A percentile compares a stretch with the other conserved stretches of the same genome.
phyloP scores from a whole-genome alignment of 2,888 invertebrate species.

The Zygothrica quintamaculata region DNA sequence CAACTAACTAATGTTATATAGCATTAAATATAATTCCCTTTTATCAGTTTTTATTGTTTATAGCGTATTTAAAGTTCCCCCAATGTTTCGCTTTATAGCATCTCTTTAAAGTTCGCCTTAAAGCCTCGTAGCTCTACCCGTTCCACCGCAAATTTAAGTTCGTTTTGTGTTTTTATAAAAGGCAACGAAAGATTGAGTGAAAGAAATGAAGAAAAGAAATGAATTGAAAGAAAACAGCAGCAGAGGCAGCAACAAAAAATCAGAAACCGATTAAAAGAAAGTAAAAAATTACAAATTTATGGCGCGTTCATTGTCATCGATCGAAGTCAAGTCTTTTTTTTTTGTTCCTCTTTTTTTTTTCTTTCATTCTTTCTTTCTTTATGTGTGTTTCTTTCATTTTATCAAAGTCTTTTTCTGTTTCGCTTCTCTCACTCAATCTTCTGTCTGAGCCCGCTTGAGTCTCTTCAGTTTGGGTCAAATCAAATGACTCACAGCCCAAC shows the following conservation, averaged over 20 bases:
- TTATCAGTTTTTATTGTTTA: no score
- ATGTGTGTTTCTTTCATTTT: conserved; percentile 7
- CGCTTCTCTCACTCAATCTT: background rate
- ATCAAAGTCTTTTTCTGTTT: conserved; percentile 1
- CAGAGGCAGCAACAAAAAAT: conserved; percentile 10
- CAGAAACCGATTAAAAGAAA: conserved; percentile 53
- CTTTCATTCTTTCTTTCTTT: no score
- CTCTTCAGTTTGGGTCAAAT: conserved; percentile 24
- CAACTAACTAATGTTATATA: no score
- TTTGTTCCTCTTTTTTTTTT: conserved; percentile 15
- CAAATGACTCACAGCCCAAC: conserved; percentile 48
- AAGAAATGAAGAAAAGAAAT: background rate
- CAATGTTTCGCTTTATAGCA: background rate
- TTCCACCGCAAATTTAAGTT: no score
- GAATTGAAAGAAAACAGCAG: conserved; percentile 12
- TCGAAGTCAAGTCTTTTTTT: conserved; percentile 19
- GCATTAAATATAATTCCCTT: no score
- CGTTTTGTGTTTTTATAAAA: no score
- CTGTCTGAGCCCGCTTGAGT: background rate
- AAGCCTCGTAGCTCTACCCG: no score
- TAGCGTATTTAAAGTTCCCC: background rate
- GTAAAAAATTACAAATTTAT: conserved; percentile 70
- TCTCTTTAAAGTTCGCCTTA: conserved; percentile 14
- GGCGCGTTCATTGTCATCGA: conserved; percentile 61
- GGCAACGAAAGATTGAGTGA: background rate